Evolutionary conservation across 2,113 vertebrate species (phyloP).

Genomic region (Ptyas mucosa): DNA sequence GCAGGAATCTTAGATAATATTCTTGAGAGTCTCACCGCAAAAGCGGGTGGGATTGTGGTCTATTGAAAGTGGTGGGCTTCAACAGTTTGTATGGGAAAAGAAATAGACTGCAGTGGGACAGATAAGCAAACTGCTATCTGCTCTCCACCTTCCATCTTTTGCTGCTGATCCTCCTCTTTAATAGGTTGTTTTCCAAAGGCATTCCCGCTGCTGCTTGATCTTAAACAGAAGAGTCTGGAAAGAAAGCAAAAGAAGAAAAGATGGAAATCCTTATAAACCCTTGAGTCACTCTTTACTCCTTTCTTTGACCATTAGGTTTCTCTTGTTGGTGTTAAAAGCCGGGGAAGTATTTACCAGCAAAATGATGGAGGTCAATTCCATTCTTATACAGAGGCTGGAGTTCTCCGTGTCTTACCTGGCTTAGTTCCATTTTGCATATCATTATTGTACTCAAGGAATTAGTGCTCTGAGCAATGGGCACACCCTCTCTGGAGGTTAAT

Average conservation of each 20-base stretch:
- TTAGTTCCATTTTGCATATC: neutral
- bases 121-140: neutral
- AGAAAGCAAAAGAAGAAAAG: neutral
- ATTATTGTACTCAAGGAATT: conserved; percentile 18
- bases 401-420: neutral
- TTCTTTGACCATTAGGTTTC: neutral
- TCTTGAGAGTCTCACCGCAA: neutral
- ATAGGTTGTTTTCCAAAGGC: conserved; percentile 42
- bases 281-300: neutral
- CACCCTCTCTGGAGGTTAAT: conserved; percentile 41
- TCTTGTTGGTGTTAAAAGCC: neutral
- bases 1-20: neutral
- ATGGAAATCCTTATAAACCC: neutral
- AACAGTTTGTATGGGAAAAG: neutral
- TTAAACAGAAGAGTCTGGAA: neutral
- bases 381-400: neutral
- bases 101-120: neutral
- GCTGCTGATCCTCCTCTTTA: neutral
- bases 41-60: neutral
- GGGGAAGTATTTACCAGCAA: neutral
- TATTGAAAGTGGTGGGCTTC: neutral
- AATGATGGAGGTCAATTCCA: neutral
- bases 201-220: conserved; percentile 28
- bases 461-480: conserved; percentile 27
- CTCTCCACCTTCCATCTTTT: neutral